Conservation (phyloP, 2,888 invertebrate genomes). For the Ennomos fuscantarius region DNA sequence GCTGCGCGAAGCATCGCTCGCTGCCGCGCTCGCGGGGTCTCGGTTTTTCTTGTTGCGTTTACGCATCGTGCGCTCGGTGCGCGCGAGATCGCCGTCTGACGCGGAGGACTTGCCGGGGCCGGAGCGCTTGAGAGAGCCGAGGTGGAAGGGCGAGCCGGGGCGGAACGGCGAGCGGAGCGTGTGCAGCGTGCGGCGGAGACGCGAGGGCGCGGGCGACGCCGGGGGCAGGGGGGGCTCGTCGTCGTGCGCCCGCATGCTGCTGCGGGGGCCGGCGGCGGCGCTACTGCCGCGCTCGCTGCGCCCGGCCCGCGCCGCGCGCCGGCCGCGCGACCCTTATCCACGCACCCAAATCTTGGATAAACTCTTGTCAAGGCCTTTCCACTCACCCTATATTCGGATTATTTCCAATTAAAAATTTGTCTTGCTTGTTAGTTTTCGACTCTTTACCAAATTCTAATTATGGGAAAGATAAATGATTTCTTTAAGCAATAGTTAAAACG, state of each 20-base stretch:
- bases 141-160: conserved; percentile 81
- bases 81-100: conserved; percentile 79
- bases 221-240: conserved; percentile 61
- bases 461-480: neutral
- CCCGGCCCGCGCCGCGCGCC: conserved; percentile 36
- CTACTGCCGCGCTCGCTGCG: conserved; percentile 58
- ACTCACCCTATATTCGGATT: conserved; percentile 33
- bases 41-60: conserved; percentile 80
- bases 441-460: neutral
- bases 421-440: neutral
- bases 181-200: conserved; percentile 78
- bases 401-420: conserved; percentile 27
- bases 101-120: conserved; percentile 74
- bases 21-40: conserved; percentile 53
- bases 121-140: conserved; percentile 76
- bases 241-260: conserved; percentile 64
- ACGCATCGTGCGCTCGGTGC: conserved; percentile 81
- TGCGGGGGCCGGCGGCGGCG: conserved; percentile 36
- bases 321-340: conserved; percentile 69
- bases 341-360: conserved; percentile 65
- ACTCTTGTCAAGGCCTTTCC: conserved; percentile 58
- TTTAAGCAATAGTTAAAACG: neutral
- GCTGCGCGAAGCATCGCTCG: conserved; percentile 29
- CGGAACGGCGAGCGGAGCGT: conserved; percentile 81
- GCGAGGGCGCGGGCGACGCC: conserved; percentile 63